Percentiles rank a stretch among this genome's conserved stretches.
Conservation (phyloP, 2,113 vertebrate species). For the Macroglossus sobrinus region DNA sequence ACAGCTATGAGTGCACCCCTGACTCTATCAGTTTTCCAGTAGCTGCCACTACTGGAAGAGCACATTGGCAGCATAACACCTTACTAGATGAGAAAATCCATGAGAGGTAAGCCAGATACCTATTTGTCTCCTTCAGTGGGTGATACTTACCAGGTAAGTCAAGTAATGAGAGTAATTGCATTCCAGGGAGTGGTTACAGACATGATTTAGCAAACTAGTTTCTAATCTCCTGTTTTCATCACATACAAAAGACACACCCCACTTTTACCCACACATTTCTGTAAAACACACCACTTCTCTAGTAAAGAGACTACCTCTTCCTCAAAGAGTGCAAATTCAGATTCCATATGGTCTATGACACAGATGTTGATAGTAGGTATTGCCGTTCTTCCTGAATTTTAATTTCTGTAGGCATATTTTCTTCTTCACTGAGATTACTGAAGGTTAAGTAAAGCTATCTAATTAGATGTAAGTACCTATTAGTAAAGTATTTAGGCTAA, state of each 20-base stretch:
- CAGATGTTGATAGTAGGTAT: neutral
- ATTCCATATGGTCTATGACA: neutral
- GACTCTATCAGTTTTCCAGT: neutral
- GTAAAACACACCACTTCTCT: slow-evolving; percentile 24
- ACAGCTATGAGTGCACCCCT: neutral
- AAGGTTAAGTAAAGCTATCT: slow-evolving; percentile 4
- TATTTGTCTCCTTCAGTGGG: neutral
- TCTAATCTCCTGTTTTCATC: slow-evolving; percentile 67
- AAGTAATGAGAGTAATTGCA: slow-evolving; percentile 55
- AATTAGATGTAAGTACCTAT: neutral
- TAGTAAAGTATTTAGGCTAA: slow-evolving; percentile 47
- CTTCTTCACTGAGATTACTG: neutral
- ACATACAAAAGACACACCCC: slow-evolving; percentile 37
- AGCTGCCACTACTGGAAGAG: neutral
- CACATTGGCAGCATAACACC: neutral
- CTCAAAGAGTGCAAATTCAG: neutral
- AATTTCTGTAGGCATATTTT: slow-evolving; percentile 17
- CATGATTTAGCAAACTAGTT: slow-evolving; percentile 66
- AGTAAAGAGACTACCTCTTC: slow-evolving; percentile 13
- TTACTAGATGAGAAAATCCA: neutral
- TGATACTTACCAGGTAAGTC: slow-evolving; percentile 29
- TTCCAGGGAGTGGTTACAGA: slow-evolving; percentile 56
- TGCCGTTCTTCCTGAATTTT: neutral
- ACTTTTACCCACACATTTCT: slow-evolving; percentile 40
- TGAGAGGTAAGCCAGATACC: neutral